Base-by-base conservation (phyloP, 2,888 invertebrate species). In the Nomada fucata region DNA sequence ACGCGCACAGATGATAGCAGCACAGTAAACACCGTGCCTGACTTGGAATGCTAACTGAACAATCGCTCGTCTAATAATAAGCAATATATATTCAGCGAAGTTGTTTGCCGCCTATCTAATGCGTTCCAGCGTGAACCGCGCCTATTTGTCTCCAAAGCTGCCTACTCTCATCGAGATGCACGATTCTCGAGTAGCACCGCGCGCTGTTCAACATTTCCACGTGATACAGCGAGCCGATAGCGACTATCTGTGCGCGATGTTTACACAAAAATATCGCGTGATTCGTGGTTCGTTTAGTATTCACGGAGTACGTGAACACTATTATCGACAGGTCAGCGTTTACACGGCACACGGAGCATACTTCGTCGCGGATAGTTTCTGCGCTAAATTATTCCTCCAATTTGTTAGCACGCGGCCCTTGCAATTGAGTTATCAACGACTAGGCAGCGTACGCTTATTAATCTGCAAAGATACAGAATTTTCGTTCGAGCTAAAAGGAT, bases 131-230 rank as follows among this genome's bases (percentile, higher is more conserved):
- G 15, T 29, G 29, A 26, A 63, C 50, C 47, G 53, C 11, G 61
- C 26, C 44, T 20, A 15, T 15, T 7, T 18, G 60, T 68, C 26
- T 44, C 4, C 7, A 59, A 15, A 15, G n/a, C 3, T 61, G 26
- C 52, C 69, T 52, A 53, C 44, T 29, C 29, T 59, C n/a, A n/a
- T 52, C 23, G 15, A 13, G 5, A 15, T 44, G 11, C 61, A 7
- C 50, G 36, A 47, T 64, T 47, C 18, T 9, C 2, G 3, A 20
- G 65, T 57, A 50, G 64, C 7, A 13, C 9, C 71, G 61, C 82
- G 75, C 67, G 75, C 52, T 75, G 67, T 71, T 67, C 61, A 15
- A 26, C 20, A 29, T 26, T 52, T 52, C 57, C 82, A 82, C 82
- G 82, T 82, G 82, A 75, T 75, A 50, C 47, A 26, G 20, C 11